These are phyloP conservation scores for Gobio gobio DNA, from an alignment of 2,113 vertebrate genomes.

Conservation along the genomic window DNA sequence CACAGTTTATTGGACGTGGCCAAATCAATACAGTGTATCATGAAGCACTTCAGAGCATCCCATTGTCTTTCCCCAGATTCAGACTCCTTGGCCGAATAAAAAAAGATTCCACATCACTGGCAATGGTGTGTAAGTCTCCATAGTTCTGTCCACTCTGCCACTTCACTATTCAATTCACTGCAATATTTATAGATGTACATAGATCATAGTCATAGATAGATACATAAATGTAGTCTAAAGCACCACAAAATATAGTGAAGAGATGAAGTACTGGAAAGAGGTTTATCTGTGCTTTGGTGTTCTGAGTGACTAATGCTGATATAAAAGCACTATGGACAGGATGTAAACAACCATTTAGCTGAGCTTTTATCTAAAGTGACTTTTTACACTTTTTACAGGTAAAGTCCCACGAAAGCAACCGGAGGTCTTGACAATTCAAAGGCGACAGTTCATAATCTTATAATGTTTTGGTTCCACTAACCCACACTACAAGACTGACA, in stretches of 20 bases:
- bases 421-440: too few species aligned
- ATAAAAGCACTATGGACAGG: slow-evolving; percentile 1
- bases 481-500: too few species aligned
- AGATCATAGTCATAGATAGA: too few species aligned
- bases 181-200: neutral
- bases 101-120: neutral
- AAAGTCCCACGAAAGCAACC: neutral
- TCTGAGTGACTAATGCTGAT: neutral
- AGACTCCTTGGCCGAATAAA: neutral
- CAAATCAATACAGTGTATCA: slow-evolving; percentile 16
- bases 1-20: slow-evolving; percentile 9
- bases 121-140: neutral
- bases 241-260: slow-evolving; percentile 1
- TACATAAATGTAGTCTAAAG: neutral
- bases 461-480: too few species aligned
- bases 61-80: neutral
- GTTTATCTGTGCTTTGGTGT: neutral
- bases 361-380: slow-evolving; percentile 27
- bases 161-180: neutral
- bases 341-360: slow-evolving; percentile 10
- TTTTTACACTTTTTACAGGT: neutral
- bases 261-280: neutral
- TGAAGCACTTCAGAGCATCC: slow-evolving; percentile 6
- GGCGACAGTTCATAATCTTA: too few species aligned
- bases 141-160: neutral